These are phyloP conservation scores for Cheilosia vernalis DNA, from an alignment of 2,888 invertebrate genomes.

Conservation along the genomic window DNA sequence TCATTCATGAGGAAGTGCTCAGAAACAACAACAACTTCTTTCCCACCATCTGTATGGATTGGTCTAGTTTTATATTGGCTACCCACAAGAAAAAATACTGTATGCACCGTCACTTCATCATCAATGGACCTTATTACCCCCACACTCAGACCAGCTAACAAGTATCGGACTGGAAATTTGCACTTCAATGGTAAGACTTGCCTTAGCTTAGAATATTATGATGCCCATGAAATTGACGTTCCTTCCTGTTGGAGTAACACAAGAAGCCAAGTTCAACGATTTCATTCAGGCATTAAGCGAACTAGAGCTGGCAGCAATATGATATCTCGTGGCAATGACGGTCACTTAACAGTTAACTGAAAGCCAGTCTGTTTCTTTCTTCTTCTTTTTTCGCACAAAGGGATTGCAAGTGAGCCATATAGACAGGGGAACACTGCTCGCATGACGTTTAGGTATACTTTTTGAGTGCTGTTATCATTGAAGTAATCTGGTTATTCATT, in stretches of 20 bases:
- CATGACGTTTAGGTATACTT: slow-evolving; percentile 20
- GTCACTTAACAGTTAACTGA: slow-evolving; percentile 52
- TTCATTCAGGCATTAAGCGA: slow-evolving; percentile 58
- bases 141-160: slow-evolving; percentile 16
- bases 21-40: not conserved
- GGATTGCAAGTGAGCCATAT: slow-evolving; percentile 19
- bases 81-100: not conserved
- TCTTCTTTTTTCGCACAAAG: slow-evolving; percentile 8
- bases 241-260: slow-evolving; percentile 45
- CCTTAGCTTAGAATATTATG: not conserved
- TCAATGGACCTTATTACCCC: slow-evolving; percentile 36
- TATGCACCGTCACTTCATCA: not conserved
- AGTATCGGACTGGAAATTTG: slow-evolving; percentile 41
- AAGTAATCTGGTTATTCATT: slow-evolving; percentile 16
- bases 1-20: not conserved
- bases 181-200: slow-evolving; percentile 39
- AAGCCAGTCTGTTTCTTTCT: slow-evolving; percentile 10
- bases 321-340: slow-evolving; percentile 46
- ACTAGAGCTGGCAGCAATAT: slow-evolving; percentile 31
- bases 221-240: slow-evolving; percentile 22
- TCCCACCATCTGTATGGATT: slow-evolving; percentile 17
- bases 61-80: slow-evolving; percentile 8
- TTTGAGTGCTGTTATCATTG: not conserved
- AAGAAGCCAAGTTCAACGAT: slow-evolving; percentile 64
- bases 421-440: not conserved